These are phyloP conservation scores for Chrosomus eos DNA, from an alignment of 2,797 vertebrate species.

Conservation along the genomic window DNA sequence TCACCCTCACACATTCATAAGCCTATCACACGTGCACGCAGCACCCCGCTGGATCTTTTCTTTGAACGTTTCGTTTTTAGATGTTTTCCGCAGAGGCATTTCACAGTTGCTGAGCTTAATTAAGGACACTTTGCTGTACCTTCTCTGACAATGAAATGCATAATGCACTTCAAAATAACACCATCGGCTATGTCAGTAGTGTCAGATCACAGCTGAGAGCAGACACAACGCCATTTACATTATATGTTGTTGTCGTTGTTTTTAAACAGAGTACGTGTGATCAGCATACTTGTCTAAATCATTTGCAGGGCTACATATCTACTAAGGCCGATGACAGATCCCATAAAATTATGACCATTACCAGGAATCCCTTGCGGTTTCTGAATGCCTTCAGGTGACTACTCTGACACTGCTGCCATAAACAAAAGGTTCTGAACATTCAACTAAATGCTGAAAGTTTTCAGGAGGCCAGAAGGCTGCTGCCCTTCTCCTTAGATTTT, in stretches of 20 bases:
- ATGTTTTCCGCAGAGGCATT: slow-evolving; percentile 18
- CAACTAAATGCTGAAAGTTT: slow-evolving; percentile 31
- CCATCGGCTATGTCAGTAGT: not conserved
- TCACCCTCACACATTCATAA: slow-evolving; percentile 66
- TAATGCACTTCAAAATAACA: not conserved
- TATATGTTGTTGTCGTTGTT: not conserved
- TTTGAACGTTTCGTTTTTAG: slow-evolving; percentile 15
- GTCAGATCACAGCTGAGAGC: not conserved
- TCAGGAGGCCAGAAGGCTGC: slow-evolving; percentile 46
- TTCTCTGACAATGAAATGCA: slow-evolving; percentile 9
- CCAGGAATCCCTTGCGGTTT: slow-evolving; percentile 24
- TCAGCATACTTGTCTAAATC: not conserved
- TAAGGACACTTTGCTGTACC: slow-evolving; percentile 10
- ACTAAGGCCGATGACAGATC: slow-evolving; percentile 41
- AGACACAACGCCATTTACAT: not conserved
- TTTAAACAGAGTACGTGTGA: slow-evolving; percentile 10
- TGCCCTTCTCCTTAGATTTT: slow-evolving; percentile 68
- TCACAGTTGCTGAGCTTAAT: not conserved
- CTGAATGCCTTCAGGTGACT: not conserved
- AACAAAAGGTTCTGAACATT: slow-evolving; percentile 15
- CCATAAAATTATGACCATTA: slow-evolving; percentile 32
- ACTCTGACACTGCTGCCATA: not conserved
- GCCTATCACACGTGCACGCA: slow-evolving; percentile 56
- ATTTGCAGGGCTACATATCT: slow-evolving; percentile 22
- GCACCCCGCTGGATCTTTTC: slow-evolving; percentile 15